Percentiles rank a stretch among this genome's conserved stretches.
Conservation (phyloP, 2,888 invertebrate genomes). For the Scaptomyza reducta region DNA sequence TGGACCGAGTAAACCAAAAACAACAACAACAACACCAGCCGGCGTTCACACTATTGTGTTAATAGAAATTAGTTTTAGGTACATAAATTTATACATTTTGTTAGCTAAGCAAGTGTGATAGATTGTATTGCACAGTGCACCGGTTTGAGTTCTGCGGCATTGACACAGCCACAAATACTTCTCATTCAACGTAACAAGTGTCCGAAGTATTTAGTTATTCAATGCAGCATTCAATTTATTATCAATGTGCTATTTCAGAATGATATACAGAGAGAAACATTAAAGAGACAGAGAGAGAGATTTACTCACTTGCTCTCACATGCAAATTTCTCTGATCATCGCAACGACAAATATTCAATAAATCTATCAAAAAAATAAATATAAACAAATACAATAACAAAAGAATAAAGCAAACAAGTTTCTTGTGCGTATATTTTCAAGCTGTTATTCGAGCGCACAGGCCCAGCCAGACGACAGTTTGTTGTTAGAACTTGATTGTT, state of each 20-base stretch:
- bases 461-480: conserved; percentile 53
- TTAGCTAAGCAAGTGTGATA: conserved; percentile 18
- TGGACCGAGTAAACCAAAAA: conserved; percentile 92
- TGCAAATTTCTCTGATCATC: conserved; percentile 49
- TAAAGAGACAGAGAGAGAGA: background rate
- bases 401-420: conserved; percentile 67
- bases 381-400: conserved; percentile 30
- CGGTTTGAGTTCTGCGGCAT: conserved; percentile 5
- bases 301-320: conserved; percentile 14
- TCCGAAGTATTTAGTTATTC: conserved; percentile 15
- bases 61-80: conserved; percentile 26
- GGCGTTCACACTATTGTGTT: conserved; percentile 6
- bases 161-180: conserved; percentile 45
- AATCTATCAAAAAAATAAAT: conserved; percentile 38
- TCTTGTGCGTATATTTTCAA: conserved; percentile 68
- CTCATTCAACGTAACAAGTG: conserved; percentile 32
- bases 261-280: conserved; percentile 2
- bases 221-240: conserved; percentile 28
- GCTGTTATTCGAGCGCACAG: conserved; percentile 30
- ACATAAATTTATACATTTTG: conserved; percentile 22
- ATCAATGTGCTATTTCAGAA: conserved; percentile 17
- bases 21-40: conserved; percentile 14
- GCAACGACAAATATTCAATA: conserved; percentile 56
- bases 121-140: conserved; percentile 12
- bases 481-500: conserved; percentile 70